Percentiles rank a stretch among this genome's conserved stretches.
Conservation (phyloP, 2,797 vertebrate species). For the Dendrocincla tyrannina region DNA sequence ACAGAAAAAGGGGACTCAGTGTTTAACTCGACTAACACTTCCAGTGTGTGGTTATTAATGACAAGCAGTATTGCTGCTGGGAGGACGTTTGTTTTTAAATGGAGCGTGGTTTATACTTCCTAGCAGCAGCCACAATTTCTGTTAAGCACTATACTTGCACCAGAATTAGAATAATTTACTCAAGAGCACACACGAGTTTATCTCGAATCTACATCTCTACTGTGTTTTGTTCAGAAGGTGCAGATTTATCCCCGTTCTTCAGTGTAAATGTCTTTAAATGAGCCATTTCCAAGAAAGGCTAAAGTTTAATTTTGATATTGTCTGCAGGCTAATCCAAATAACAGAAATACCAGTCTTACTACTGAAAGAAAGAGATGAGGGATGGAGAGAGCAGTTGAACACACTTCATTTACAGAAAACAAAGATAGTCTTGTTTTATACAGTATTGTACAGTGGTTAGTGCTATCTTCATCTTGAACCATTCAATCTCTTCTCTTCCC, state of each 20-base stretch:
- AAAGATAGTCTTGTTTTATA: slow-evolving; percentile 10
- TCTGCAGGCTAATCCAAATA: background rate
- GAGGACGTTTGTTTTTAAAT: background rate
- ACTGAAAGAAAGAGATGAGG: background rate
- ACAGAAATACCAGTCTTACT: background rate
- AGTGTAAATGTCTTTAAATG: background rate
- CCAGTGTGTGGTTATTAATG: background rate
- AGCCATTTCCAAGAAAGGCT: background rate
- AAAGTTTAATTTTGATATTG: background rate
- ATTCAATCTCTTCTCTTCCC: background rate
- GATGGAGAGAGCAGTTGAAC: background rate
- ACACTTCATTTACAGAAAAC: slow-evolving; percentile 27
- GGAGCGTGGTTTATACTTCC: background rate
- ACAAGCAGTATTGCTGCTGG: background rate
- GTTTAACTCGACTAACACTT: background rate
- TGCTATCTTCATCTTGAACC: background rate
- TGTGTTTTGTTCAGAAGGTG: background rate
- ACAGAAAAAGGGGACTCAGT: background rate
- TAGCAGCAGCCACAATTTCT: background rate
- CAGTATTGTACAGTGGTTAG: background rate
- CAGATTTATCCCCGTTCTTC: background rate
- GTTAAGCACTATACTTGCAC: background rate
- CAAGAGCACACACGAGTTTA: background rate
- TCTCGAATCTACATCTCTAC: background rate
- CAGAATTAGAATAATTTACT: background rate